Conservation (phyloP, 1,140 invertebrate genomes). For the Nylanderia fulva region DNA sequence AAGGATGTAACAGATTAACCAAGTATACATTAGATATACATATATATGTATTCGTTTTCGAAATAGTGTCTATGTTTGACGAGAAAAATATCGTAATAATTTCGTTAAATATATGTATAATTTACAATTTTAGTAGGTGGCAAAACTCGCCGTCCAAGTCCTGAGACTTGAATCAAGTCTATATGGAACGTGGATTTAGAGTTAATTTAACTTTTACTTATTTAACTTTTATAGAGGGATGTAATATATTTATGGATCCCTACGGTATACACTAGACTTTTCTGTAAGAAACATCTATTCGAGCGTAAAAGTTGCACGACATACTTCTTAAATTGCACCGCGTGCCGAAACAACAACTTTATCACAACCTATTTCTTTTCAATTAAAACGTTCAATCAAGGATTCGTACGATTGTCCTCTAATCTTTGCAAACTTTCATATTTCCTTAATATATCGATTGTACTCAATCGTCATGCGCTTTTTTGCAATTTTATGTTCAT, state of each 20-base stretch:
- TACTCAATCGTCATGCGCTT: neutral
- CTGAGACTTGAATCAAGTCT: slow-evolving; percentile 45
- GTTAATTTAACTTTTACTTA: slow-evolving; percentile 72
- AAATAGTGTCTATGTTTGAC: neutral
- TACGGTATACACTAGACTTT: slow-evolving; percentile 30
- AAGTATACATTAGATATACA: neutral
- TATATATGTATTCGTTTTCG: neutral
- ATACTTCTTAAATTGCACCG: slow-evolving; percentile 45
- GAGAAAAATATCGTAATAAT: slow-evolving; percentile 9
- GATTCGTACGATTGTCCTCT: neutral
- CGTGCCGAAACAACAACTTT: slow-evolving; percentile 36
- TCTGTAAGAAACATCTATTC: slow-evolving; percentile 35
- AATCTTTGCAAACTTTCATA: slow-evolving; percentile 2
- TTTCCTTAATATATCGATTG: neutral
- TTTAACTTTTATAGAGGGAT: slow-evolving; percentile 66
- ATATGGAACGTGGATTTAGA: slow-evolving; percentile 56
- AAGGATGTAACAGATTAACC: neutral
- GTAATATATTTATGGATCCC: slow-evolving; percentile 61
- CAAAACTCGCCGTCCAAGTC: slow-evolving; percentile 22
- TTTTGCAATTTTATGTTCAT: neutral
- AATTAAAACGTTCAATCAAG: slow-evolving; percentile 25
- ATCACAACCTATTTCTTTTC: neutral
- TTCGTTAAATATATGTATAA: neutral
- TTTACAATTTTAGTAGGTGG: slow-evolving; percentile 37
- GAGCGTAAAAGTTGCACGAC: slow-evolving; percentile 46